Evolutionary conservation across 1,140 invertebrate genomes (phyloP).

Genomic region (Brachystomella parvula): DNA sequence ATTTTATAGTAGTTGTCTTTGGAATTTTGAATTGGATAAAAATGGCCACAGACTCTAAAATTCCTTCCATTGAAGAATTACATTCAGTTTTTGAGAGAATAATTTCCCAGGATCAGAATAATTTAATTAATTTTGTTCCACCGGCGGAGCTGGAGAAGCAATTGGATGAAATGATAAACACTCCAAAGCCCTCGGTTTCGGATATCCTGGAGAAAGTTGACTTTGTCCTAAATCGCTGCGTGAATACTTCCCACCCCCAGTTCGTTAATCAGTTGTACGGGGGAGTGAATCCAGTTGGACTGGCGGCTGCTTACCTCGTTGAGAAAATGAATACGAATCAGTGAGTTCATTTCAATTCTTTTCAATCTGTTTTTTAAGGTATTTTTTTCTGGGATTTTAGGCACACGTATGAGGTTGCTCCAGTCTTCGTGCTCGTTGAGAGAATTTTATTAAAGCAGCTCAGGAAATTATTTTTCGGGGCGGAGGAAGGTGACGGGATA

Average conservation of each 20-base stretch:
- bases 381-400: conserved; percentile 21
- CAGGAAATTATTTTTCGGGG: conserved; percentile 39
- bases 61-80: no score
- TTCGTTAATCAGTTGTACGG: conserved; percentile 71
- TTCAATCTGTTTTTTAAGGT: conserved; percentile 8
- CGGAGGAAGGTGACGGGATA: conserved; percentile 51
- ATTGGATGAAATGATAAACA: conserved; percentile 19
- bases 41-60: no score
- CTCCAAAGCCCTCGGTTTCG: not conserved
- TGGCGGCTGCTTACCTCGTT: conserved; percentile 63
- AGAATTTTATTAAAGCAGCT: conserved; percentile 39
- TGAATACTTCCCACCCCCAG: conserved; percentile 61
- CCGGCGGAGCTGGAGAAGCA: conserved; percentile 26
- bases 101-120: conserved; percentile 6
- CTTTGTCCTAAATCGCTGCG: conserved; percentile 56
- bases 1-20: no score
- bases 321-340: conserved; percentile 70
- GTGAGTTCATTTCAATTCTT: conserved; percentile 46
- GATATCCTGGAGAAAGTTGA: conserved; percentile 20
- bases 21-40: no score
- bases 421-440: conserved; percentile 37
- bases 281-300: conserved; percentile 61
- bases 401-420: conserved; percentile 39
- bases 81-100: conserved; percentile 22
- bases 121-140: conserved; percentile 26